These are phyloP conservation scores for Tiaroga cobitis DNA, from an alignment of 2,797 vertebrate genomes.

Conservation along the genomic window DNA sequence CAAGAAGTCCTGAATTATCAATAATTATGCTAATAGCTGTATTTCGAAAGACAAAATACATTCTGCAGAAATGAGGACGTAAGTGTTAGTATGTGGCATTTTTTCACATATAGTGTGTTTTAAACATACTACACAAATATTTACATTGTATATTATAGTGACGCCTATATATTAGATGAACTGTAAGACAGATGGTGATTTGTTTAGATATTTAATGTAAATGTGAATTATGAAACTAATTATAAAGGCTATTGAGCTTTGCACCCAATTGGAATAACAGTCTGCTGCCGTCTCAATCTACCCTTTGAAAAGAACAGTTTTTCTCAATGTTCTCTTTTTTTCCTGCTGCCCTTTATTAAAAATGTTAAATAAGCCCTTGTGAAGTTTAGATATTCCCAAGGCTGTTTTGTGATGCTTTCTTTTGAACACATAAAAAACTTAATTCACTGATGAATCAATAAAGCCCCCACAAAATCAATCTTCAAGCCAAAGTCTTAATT, in stretches of 20 bases:
- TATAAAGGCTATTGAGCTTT: constrained; percentile 14
- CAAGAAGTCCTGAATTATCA: constrained; percentile 46
- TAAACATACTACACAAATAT: background rate
- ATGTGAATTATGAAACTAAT: background rate
- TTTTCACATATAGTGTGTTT: constrained; percentile 3
- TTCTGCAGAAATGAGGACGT: constrained; percentile 6
- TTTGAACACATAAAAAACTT: constrained; percentile 5
- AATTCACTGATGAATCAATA: constrained; percentile 26
- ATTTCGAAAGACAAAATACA: constrained; percentile 7
- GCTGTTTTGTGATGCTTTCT: constrained; percentile 23
- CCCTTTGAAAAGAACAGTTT: background rate
- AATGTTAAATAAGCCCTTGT: background rate
- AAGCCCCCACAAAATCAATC: background rate
- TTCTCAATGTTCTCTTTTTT: background rate
- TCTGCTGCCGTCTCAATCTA: background rate
- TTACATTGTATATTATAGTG: background rate
- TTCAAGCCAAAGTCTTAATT: constrained; percentile 21
- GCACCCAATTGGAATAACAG: background rate
- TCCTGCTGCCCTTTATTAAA: constrained; percentile 9
- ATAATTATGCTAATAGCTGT: constrained; percentile 46
- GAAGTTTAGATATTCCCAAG: background rate
- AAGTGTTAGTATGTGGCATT: background rate
- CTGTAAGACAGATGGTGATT: background rate
- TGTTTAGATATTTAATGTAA: constrained; percentile 4
- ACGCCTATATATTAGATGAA: background rate